Percentiles rank a stretch among this genome's conserved stretches.
Evolutionary conservation across 1,140 invertebrate genomes (phyloP).

Genomic region (Neotoxoptera formosana): DNA sequence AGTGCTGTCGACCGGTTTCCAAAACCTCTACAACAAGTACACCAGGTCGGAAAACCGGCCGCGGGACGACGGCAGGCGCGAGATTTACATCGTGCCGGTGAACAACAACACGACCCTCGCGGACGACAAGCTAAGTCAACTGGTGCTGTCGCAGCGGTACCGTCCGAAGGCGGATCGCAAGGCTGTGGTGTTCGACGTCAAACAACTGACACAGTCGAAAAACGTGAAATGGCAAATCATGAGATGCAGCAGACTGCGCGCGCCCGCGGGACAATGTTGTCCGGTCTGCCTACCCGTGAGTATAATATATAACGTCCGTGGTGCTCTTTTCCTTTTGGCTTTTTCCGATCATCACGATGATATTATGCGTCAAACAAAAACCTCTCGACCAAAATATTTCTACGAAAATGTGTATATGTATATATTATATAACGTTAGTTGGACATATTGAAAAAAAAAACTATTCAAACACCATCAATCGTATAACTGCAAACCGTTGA

Average conservation of each 20-base stretch:
- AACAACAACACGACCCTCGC: background rate
- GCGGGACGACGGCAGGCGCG: background rate
- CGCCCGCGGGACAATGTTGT: background rate
- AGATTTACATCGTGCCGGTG: background rate
- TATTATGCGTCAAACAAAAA: background rate
- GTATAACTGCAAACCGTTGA: no score
- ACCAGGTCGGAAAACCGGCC: background rate
- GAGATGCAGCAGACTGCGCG: background rate
- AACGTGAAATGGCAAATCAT: background rate
- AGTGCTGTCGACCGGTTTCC: constrained; percentile 6
- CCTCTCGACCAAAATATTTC: background rate
- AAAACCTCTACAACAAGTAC: constrained; percentile 34
- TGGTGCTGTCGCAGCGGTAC: background rate
- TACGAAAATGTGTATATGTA: background rate
- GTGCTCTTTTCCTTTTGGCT: background rate
- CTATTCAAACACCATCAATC: no score
- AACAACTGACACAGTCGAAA: background rate
- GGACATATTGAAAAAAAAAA: no score
- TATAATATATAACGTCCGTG: no score
- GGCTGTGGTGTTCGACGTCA: background rate
- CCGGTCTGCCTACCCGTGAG: constrained; percentile 44
- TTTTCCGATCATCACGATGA: background rate
- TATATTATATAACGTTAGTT: no score
- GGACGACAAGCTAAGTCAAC: background rate
- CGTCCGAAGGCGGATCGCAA: background rate